Conservation (phyloP, 2,113 vertebrate genomes). For the Mus musculus region GRCm39 chr5:97174501-97175000, state of each 20-base stretch:
- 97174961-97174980: neutral
- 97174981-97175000: neutral
- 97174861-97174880: neutral
- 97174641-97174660: neutral
- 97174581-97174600: neutral
- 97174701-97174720: neutral
- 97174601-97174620: neutral
- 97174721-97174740: neutral
- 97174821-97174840: neutral
- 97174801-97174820: neutral
- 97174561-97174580: neutral
- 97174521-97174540: slow-evolving; percentile 7
- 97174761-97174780: neutral
- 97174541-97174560: neutral
- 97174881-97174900: neutral
- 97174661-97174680: neutral
- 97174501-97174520: neutral
- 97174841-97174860: neutral
- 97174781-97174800: neutral
- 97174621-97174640: neutral
- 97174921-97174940: slow-evolving; percentile 17
- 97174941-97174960: neutral
- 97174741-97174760: neutral
- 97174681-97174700: neutral
- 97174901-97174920: neutral